Evolutionary conservation across 2,113 vertebrate genomes (phyloP).

Genomic region (Arenaria interpres): DNA sequence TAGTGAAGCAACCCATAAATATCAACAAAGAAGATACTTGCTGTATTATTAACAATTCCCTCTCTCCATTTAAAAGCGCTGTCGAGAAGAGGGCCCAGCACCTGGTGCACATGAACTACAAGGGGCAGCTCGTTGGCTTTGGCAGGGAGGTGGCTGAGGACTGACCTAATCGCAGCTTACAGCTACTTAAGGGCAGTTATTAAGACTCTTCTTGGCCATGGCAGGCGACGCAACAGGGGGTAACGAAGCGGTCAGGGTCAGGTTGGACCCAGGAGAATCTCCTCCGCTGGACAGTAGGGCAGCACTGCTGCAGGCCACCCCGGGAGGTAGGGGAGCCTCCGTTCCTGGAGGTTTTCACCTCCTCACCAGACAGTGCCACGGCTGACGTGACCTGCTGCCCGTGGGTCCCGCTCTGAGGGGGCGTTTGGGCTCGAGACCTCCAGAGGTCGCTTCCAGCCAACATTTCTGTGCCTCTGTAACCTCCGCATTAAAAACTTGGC

Average conservation of each 20-base stretch:
- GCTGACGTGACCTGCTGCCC: not conserved
- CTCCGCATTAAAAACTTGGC: not conserved
- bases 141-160: not conserved
- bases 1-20: not conserved
- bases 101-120: not conserved
- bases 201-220: not conserved
- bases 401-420: not conserved
- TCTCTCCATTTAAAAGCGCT: not conserved
- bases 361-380: not conserved
- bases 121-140: not conserved
- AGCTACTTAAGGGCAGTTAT: not conserved
- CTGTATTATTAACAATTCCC: not conserved
- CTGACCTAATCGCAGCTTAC: not conserved
- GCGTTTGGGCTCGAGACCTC: constrained; percentile 36
- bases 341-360: not conserved
- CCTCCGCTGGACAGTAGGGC: not conserved
- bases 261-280: not conserved
- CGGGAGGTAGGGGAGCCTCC: too few species aligned
- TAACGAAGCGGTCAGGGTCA: not conserved
- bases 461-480: not conserved
- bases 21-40: not conserved
- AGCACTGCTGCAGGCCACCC: not conserved
- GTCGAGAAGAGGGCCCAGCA: not conserved
- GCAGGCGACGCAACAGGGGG: not conserved
- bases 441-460: constrained; percentile 62